Evolutionary conservation across 2,797 vertebrate species (phyloP).

Genomic region (Notoglanidium macrostoma): DNA sequence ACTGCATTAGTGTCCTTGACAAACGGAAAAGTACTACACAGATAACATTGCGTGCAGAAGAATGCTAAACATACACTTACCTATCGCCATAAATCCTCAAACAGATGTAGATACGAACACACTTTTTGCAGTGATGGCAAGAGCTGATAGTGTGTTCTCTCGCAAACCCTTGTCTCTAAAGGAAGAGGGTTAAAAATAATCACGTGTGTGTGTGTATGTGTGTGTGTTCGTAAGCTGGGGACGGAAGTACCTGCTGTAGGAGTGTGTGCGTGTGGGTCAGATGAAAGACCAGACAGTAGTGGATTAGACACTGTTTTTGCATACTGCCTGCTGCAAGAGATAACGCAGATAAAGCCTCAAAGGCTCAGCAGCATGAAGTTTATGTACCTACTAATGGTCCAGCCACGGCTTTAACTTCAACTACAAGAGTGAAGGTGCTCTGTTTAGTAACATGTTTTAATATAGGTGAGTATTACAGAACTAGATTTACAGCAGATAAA

Average conservation of each 20-base stretch:
- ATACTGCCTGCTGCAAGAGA: slow-evolving; percentile 43
- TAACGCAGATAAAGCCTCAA: slow-evolving; percentile 34
- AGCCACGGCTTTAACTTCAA: background rate
- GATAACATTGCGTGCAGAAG: slow-evolving; percentile 45
- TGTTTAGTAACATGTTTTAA: background rate
- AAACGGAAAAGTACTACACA: background rate
- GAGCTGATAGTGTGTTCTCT: slow-evolving; percentile 44
- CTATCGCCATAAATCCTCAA: slow-evolving; percentile 8
- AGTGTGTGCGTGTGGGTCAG: slow-evolving; percentile 28
- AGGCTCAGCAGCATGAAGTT: slow-evolving; percentile 19
- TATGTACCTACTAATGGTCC: slow-evolving; percentile 16
- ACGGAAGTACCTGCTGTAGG: slow-evolving; percentile 46
- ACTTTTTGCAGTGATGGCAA: slow-evolving; percentile 37
- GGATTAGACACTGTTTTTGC: slow-evolving; percentile 45
- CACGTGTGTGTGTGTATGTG: slow-evolving; percentile 19
- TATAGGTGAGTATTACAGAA: background rate
- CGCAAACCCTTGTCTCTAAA: slow-evolving; percentile 53
- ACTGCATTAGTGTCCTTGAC: slow-evolving; percentile 20
- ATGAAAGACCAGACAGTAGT: slow-evolving; percentile 43
- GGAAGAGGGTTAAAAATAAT: slow-evolving; percentile 61
- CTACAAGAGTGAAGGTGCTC: background rate
- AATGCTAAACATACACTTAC: slow-evolving; percentile 31
- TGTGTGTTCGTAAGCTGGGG: slow-evolving; percentile 14
- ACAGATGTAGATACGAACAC: slow-evolving; percentile 32
- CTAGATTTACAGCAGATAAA: background rate